Evolutionary conservation across 2,888 invertebrate genomes (phyloP).

Genomic region (Zygogramma bicolorata): DNA sequence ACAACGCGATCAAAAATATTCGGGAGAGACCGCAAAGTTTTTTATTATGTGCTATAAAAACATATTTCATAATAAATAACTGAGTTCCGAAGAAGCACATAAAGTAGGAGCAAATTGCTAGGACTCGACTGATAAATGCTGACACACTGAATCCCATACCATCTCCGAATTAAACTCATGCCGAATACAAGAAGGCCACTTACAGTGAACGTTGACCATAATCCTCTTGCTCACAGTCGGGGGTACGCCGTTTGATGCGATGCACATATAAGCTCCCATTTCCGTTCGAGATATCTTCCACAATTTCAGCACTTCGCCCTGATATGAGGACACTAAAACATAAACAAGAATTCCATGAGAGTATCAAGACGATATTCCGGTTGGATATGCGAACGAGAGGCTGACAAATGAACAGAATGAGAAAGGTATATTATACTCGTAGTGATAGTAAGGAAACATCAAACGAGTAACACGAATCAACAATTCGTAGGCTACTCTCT

Average conservation of each 20-base stretch:
- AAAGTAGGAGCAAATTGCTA: background rate
- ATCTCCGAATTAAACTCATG: background rate
- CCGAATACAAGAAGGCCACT: conserved; percentile 68
- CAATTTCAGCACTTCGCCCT: conserved; percentile 82
- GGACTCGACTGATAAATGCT: background rate
- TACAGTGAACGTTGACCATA: conserved; percentile 89
- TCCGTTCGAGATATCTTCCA: conserved; percentile 87
- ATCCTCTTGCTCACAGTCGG: conserved; percentile 91
- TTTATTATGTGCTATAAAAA: too few relatives aligned
- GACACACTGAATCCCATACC: background rate
- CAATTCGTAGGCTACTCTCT: too few relatives aligned
- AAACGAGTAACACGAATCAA: too few relatives aligned
- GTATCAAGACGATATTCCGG: background rate
- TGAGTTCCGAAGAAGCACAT: too few relatives aligned
- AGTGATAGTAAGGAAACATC: too few relatives aligned
- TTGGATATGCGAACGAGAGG: background rate
- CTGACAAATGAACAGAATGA: too few relatives aligned
- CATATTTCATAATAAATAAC: background rate
- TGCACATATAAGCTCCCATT: conserved; percentile 92
- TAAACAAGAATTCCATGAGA: conserved; percentile 19
- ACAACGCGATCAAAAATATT: too few relatives aligned
- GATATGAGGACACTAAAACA: conserved; percentile 75
- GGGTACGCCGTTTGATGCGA: conserved; percentile 89
- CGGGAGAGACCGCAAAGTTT: too few relatives aligned
- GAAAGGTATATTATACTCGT: too few relatives aligned